Base-by-base conservation (phyloP, 2,888 invertebrate genomes). In the Trachelus stipa region DNA sequence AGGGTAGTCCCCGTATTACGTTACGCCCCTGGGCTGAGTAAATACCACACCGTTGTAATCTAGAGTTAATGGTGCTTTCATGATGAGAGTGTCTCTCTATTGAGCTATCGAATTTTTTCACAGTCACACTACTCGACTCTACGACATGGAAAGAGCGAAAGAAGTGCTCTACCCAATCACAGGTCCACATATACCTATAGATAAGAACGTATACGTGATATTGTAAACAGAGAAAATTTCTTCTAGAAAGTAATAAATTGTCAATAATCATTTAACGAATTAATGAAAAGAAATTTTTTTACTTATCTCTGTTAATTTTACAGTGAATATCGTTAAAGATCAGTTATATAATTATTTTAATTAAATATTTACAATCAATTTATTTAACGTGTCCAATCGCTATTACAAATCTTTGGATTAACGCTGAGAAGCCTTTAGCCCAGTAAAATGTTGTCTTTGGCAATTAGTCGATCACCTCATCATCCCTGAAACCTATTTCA, bases 21-120 rank as follows among this genome's bases (percentile, higher is more conserved):
- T 84, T 86, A 83, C 87, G 83, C 86, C 87, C 84, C 83, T 80
- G 85, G 85, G 83, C 81, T 88, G 82, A 83, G 85, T 86, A 89
- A 89, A 89, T 87, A 88, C 87, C 87, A 80, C 84, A 86, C 83
- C 86, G 85, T 84, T 88, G 86, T 89, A 89, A 89, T 89, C 89
- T 88, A 88, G 86, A 88, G 88, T 89, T 89, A 89, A 89, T 88
- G 88, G 88, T 87, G 84, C 87, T 89, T 86, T 80, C 68, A 80
- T 82, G 79, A 81, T 74, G 80, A 73, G 79, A 76, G 37, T 34
- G 74, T 30, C 31, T 30, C 35, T 30, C 34, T 74, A 34, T 74
- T 34, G 74, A 74, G 74, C n/a, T 40, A 56, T 56, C 56, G 56
- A 56, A 56, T 56, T 23, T 23, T 56, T 56, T 56, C 56, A 40